Percentiles rank a stretch among this genome's conserved stretches.
phyloP scores from a whole-genome alignment of 2,797 vertebrate genomes.

The Carcharodon carcharias region DNA sequence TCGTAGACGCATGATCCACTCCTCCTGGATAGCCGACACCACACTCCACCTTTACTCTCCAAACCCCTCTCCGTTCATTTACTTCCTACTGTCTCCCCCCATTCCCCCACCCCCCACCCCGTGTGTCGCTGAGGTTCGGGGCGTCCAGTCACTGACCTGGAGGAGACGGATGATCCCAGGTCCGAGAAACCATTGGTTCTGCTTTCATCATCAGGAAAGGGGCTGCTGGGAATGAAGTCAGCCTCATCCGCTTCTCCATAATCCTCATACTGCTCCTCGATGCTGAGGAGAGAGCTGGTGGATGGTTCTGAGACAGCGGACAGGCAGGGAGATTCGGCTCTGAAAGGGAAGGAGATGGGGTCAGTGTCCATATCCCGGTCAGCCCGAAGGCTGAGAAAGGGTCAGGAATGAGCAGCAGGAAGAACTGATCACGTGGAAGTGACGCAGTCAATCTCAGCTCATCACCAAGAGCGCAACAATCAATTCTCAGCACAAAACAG shows the following conservation, averaged over 20 bases:
- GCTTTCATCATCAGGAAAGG: conserved; percentile 79
- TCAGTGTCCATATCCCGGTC: background rate
- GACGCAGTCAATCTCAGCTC: no score
- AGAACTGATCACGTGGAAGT: no score
- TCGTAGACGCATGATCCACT: background rate
- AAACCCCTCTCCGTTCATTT: no score
- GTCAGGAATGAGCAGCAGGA: no score
- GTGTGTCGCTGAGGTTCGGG: background rate
- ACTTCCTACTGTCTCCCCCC: background rate
- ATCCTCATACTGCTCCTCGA: conserved; percentile 97
- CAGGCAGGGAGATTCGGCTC: conserved; percentile 67
- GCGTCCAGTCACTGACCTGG: conserved; percentile 62
- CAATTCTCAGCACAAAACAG: no score
- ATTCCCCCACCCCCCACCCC: background rate
- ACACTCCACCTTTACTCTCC: background rate
- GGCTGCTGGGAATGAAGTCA: conserved; percentile 83
- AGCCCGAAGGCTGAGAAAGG: background rate
- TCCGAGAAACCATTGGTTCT: conserved; percentile 83
- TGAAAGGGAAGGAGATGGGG: conserved; percentile 45
- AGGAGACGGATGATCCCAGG: conserved; percentile 87
- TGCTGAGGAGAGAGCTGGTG: conserved; percentile 76
- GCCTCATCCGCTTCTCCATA: conserved; percentile 88
- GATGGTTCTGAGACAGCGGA: conserved; percentile 81
- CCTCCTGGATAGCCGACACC: background rate
- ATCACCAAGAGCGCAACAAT: no score